phyloP scores from a whole-genome alignment of 2,888 invertebrate species.

The Apotomis turbidana region DNA sequence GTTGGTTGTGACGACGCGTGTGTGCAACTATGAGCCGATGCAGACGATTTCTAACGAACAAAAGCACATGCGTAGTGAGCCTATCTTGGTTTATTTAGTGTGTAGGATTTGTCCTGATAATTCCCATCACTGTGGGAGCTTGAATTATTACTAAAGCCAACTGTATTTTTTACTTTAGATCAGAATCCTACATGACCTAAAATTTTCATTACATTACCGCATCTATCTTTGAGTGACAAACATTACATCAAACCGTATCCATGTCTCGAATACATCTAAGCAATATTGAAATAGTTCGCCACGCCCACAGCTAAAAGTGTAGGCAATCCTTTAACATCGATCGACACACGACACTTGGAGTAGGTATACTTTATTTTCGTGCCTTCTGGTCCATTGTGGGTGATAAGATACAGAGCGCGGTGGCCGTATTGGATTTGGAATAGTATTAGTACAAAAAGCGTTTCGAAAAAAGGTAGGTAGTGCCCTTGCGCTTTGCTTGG shows the following conservation, averaged over 20 bases:
- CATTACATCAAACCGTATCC: constrained; percentile 21
- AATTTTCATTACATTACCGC: too few relatives aligned
- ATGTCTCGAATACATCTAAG: constrained; percentile 32
- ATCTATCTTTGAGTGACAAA: neutral
- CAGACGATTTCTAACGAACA: too few relatives aligned
- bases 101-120: too few relatives aligned
- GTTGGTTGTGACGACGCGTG: too few relatives aligned
- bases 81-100: too few relatives aligned
- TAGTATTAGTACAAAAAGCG: neutral
- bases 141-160: too few relatives aligned
- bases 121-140: too few relatives aligned
- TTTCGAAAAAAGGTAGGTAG: too few relatives aligned
- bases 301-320: constrained; percentile 60
- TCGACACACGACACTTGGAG: constrained; percentile 67
- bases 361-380: constrained; percentile 63
- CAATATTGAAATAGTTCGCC: constrained; percentile 46
- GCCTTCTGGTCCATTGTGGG: constrained; percentile 40
- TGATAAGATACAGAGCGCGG: constrained; percentile 30
- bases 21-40: too few relatives aligned
- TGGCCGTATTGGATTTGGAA: constrained; percentile 9
- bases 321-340: constrained; percentile 71
- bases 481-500: too few relatives aligned
- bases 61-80: too few relatives aligned
- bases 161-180: too few relatives aligned
- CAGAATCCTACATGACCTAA: neutral